Evolutionary conservation across 1,140 invertebrate species (phyloP), one percentile per base, ranked within the genome.

Genomic region (Drosophila dunni): DNA sequence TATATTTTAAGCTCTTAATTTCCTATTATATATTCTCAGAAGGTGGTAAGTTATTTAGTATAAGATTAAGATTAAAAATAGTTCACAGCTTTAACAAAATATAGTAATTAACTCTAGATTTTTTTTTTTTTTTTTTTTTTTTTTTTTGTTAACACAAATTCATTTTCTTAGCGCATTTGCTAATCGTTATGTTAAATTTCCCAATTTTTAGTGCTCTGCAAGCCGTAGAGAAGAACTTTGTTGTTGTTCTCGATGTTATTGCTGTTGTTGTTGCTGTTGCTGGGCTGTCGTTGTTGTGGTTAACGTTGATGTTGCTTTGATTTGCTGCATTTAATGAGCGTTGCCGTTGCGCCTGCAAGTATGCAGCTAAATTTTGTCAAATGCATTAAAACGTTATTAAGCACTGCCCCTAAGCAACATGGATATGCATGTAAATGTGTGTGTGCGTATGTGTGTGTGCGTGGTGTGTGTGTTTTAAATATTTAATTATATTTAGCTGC

Each of bases 401-500:
- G 79, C 75, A 53, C 63, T 72, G 71, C 50, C 74, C 45, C 61
- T 40, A n/a, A 70, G 46, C 50, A 46, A 67, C 38, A 33, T 7
- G 33, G 15, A 46, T 46, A 2, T 13, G 48, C 36, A 7, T 7
- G 36, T 34, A 60, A 36, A 44, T 75, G 70, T 54, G 46, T 40
- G 24, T 38, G 42, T 45, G 50, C 33, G 65, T 61, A 34, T 63
- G 54, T 65, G 46, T 69, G 65, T 51, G 46, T 66, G 66, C 63
- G 71, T 70, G 66, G 29, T 58, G 57, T 65, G 40, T 70, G 36
- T 78, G 64, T 67, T 69, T 80, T 88, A 80, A 88, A 88, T 88
- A 88, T 88, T 88, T 88, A 88, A 88, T 88, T 88, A 88, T 88
- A 89, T 88, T 88, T 88, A 89, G 83, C 83, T 88, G 84, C 77